Conservation (phyloP, 2,113 vertebrate species). For the Thomomys bottae region DNA sequence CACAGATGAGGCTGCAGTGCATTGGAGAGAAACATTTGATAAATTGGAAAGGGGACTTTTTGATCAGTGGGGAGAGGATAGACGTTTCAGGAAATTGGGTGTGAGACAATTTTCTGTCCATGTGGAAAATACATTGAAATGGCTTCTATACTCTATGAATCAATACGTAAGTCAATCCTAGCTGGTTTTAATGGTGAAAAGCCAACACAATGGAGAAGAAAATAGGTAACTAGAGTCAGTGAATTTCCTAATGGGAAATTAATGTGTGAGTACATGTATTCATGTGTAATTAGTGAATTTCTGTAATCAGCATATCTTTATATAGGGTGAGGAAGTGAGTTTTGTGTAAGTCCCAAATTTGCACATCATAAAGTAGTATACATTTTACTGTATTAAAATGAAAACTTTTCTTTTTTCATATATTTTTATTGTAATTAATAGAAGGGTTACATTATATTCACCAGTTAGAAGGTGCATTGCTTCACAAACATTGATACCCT, state of each 20-base stretch:
- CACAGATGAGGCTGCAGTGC: background rate
- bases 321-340: background rate
- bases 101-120: background rate
- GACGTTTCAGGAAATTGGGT: background rate
- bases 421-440: too few relatives aligned
- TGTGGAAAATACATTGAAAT: background rate
- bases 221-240: conserved; percentile 2
- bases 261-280: too few relatives aligned
- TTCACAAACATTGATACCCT: too few relatives aligned
- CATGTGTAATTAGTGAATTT: too few relatives aligned
- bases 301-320: background rate
- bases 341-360: background rate
- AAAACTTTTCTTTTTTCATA: conserved; percentile 37
- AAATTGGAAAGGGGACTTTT: background rate
- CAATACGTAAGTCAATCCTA: background rate
- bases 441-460: too few relatives aligned
- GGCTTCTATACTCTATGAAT: background rate
- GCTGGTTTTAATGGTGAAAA: background rate
- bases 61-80: background rate
- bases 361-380: background rate
- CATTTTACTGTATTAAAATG: background rate
- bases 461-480: too few relatives aligned
- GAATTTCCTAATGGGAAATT: background rate
- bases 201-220: background rate
- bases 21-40: background rate